Percentiles rank a stretch among this genome's conserved stretches.
These are phyloP conservation scores for Kuschelorhynchus macadamiae DNA, from an alignment of 2,888 invertebrate species.

Conservation along the genomic window DNA sequence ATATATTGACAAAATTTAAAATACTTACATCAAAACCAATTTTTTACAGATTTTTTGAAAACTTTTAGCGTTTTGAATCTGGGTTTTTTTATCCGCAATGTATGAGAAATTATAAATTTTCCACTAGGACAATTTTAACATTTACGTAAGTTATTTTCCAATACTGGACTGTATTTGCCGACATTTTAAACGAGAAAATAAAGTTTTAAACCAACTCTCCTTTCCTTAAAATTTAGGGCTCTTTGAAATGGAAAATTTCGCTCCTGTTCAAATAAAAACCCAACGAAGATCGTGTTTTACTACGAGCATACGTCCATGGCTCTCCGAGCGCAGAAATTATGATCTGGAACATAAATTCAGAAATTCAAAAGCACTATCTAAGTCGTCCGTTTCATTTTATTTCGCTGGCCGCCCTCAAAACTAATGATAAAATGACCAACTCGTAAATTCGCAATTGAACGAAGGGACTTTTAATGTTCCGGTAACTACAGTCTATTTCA, in stretches of 20 bases:
- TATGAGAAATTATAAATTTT: no score
- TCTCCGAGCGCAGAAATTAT: constrained; percentile 33
- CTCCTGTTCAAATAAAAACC: constrained; percentile 38
- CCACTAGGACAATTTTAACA: no score
- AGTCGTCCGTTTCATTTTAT: neutral
- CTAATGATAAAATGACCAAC: neutral
- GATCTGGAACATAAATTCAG: constrained; percentile 40
- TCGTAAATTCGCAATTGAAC: no score
- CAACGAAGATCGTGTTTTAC: constrained; percentile 33
- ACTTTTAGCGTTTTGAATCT: no score
- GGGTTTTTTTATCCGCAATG: no score
- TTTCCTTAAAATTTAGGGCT: constrained; percentile 36
- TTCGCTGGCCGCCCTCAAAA: neutral
- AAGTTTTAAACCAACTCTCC: constrained; percentile 29
- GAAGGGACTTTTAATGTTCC: no score
- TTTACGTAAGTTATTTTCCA: no score
- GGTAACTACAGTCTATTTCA: no score
- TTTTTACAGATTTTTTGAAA: no score
- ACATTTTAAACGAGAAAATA: constrained; percentile 22
- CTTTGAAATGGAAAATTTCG: constrained; percentile 45
- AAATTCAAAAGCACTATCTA: constrained; percentile 33
- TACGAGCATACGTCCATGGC: constrained; percentile 32
- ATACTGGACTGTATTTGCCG: no score
- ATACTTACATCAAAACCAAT: no score
- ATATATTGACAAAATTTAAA: no score